A percentile compares a stretch with the other conserved stretches of the same genome.
phyloP scores from a whole-genome alignment of 2,888 invertebrate species.

The Himalopsyche anomala region DNA sequence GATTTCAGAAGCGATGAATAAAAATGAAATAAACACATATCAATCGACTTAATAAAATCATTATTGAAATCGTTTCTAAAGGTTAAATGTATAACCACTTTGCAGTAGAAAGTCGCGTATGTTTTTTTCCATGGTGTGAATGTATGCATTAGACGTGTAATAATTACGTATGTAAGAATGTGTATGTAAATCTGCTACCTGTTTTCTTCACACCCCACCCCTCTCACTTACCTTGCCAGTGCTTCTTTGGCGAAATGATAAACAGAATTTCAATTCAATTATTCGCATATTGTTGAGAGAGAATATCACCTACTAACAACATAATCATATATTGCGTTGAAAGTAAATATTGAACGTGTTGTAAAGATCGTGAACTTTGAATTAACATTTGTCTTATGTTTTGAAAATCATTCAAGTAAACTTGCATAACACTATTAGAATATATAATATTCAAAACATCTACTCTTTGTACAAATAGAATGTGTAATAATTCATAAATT shows the following conservation, averaged over 20 bases:
- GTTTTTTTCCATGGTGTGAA: slow-evolving; percentile 39
- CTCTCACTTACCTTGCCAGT: background rate
- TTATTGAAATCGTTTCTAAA: slow-evolving; percentile 41
- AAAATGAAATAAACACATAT: background rate
- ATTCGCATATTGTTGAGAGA: background rate
- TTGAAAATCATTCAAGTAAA: too few relatives aligned
- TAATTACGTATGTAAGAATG: slow-evolving; percentile 28
- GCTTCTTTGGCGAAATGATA: background rate
- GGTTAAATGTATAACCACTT: slow-evolving; percentile 39
- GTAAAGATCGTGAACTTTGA: too few relatives aligned
- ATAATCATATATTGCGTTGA: too few relatives aligned
- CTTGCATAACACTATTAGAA: too few relatives aligned
- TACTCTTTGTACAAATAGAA: too few relatives aligned
- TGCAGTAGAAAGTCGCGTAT: slow-evolving; percentile 27
- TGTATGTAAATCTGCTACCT: slow-evolving; percentile 42
- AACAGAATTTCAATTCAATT: background rate
- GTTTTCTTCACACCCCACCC: slow-evolving; percentile 4
- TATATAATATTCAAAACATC: too few relatives aligned
- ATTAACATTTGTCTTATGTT: too few relatives aligned
- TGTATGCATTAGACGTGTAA: slow-evolving; percentile 37
- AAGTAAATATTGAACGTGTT: too few relatives aligned
- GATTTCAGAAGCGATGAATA: background rate
- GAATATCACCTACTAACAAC: too few relatives aligned
- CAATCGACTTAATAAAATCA: slow-evolving; percentile 12
- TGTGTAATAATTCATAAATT: too few relatives aligned